A percentile compares a stretch with the other conserved stretches of the same genome.
These are phyloP conservation scores for Lophius piscatorius DNA, from an alignment of 2,113 vertebrate species.

Conservation along the genomic window DNA sequence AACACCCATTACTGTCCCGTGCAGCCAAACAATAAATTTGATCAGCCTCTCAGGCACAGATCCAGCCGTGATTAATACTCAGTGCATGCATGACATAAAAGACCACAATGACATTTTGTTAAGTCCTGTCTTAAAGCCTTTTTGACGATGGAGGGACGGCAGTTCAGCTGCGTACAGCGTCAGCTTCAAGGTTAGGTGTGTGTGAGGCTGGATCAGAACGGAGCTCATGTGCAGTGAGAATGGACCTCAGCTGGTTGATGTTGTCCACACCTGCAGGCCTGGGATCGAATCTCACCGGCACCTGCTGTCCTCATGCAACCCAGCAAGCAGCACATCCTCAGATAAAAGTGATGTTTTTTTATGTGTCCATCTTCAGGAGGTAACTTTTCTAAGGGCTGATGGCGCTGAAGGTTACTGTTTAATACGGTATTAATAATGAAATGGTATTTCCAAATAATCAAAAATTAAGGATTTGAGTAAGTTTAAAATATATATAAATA, in stretches of 20 bases:
- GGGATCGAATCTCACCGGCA: neutral
- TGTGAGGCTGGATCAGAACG: neutral
- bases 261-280: neutral
- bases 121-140: conserved; percentile 38
- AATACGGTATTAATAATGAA: too few species aligned
- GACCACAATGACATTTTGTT: conserved; percentile 60
- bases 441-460: too few species aligned
- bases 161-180: conserved; percentile 5
- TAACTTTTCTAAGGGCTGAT: too few species aligned
- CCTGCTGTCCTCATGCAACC: too few species aligned
- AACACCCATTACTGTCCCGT: conserved; percentile 98
- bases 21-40: conserved; percentile 96
- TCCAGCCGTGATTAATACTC: conserved; percentile 91
- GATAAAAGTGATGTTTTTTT: too few species aligned
- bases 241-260: neutral
- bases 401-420: too few species aligned
- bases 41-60: conserved; percentile 91
- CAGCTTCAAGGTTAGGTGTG: conserved; percentile 44
- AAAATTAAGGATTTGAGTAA: too few species aligned
- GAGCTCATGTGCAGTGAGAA: neutral
- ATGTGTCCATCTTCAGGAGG: too few species aligned
- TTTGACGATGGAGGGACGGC: neutral
- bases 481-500: too few species aligned
- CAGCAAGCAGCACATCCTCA: too few species aligned
- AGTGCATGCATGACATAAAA: conserved; percentile 87